phyloP scores from a whole-genome alignment of 2,888 invertebrate species.

The Lamellibrachia columna region DNA sequence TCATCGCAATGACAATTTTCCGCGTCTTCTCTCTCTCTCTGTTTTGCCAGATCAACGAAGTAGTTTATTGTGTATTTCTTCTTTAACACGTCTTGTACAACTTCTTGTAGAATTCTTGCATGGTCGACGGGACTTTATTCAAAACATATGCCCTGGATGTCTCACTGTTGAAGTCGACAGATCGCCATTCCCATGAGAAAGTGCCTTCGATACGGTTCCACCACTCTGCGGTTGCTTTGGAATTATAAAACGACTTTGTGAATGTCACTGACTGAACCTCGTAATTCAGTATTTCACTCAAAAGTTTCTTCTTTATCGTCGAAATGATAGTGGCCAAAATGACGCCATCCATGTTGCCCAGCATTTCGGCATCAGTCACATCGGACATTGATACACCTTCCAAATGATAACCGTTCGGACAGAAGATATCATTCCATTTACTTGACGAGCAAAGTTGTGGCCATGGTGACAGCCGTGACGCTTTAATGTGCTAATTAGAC shows the following conservation, averaged over 20 bases:
- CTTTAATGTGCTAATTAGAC: too few species aligned
- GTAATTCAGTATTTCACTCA: background rate
- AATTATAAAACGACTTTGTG: background rate
- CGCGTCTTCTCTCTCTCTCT: background rate
- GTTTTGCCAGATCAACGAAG: background rate
- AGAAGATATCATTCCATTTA: background rate
- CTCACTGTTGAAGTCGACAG: background rate
- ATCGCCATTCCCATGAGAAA: too few species aligned
- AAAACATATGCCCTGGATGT: background rate
- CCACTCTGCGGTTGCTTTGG: too few species aligned
- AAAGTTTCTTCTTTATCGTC: background rate
- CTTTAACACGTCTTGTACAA: background rate
- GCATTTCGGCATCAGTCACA: background rate
- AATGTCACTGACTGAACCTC: background rate
- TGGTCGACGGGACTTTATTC: background rate
- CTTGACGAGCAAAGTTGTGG: background rate
- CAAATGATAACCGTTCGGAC: background rate
- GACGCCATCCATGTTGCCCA: background rate
- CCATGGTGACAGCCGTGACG: too few species aligned
- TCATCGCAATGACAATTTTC: background rate
- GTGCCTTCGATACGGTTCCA: too few species aligned
- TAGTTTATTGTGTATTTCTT: background rate
- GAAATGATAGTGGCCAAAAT: background rate
- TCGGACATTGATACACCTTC: background rate
- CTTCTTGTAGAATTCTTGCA: background rate